These are phyloP conservation scores for Craseonycteris thonglongyai DNA, from an alignment of 2,113 vertebrate genomes.

Conservation along the genomic window DNA sequence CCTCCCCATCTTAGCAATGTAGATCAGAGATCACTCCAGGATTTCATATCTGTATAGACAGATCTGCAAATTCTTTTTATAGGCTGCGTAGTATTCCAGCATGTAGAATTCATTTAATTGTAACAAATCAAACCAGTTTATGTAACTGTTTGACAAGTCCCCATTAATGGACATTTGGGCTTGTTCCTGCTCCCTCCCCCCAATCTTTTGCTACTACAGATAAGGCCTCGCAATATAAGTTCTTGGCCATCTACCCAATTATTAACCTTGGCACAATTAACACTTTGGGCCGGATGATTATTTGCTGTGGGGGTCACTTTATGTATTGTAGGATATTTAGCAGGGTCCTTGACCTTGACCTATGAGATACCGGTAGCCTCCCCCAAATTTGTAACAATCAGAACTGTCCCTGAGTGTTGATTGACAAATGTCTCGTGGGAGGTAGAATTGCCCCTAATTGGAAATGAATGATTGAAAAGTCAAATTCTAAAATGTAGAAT, in stretches of 20 bases:
- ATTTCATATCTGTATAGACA: background rate
- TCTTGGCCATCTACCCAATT: background rate
- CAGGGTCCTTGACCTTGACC: background rate
- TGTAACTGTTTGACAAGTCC: background rate
- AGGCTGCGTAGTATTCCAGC: background rate
- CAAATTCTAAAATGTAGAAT: background rate
- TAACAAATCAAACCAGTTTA: background rate
- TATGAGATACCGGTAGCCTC: background rate
- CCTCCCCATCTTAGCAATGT: accelerated
- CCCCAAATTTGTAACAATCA: background rate
- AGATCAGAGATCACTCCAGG: background rate
- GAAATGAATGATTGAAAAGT: background rate
- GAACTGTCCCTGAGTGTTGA: background rate
- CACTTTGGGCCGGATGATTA: background rate
- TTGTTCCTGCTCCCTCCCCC: background rate
- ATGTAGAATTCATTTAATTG: background rate
- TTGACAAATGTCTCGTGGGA: background rate
- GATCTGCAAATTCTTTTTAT: background rate
- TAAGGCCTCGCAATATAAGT: background rate
- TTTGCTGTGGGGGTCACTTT: background rate
- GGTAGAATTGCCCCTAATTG: background rate
- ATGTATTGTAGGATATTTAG: background rate
- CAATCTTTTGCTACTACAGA: background rate
- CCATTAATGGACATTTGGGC: background rate
- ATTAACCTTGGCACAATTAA: accelerated